A percentile compares a stretch with the other conserved stretches of the same genome.
These are phyloP conservation scores for Drosophila melanica DNA, from an alignment of 1,140 invertebrate species.

Conservation along the genomic window DNA sequence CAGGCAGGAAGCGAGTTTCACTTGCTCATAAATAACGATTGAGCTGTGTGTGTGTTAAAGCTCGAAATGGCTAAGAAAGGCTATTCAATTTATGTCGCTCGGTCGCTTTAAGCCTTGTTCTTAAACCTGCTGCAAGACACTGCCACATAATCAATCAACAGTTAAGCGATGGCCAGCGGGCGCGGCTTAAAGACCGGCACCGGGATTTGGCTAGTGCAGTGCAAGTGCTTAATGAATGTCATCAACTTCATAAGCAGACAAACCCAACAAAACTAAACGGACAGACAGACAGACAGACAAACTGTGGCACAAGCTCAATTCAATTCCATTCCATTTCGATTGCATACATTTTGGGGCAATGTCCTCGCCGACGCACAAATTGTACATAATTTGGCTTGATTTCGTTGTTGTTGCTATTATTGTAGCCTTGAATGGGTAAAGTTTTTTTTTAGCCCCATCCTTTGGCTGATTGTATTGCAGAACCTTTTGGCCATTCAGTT, in stretches of 20 bases:
- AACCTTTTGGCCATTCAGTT: conserved; percentile 31
- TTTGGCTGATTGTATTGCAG: conserved; percentile 49
- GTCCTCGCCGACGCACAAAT: conserved; percentile 65
- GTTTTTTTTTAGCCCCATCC: conserved; percentile 42
- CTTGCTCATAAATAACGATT: conserved; percentile 61
- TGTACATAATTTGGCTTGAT: conserved; percentile 79
- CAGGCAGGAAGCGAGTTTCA: background rate
- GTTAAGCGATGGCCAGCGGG: conserved; percentile 31
- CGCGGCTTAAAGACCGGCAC: conserved; percentile 24
- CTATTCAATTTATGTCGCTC: background rate
- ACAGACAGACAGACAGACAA: conserved; percentile 24
- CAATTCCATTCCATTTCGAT: conserved; percentile 65
- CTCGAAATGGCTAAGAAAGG: conserved; percentile 64
- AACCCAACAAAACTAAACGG: conserved; percentile 14
- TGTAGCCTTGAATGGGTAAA: conserved; percentile 39
- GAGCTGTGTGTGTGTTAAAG: conserved; percentile 45
- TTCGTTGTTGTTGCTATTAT: conserved; percentile 41
- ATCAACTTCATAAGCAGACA: conserved; percentile 45
- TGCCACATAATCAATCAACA: conserved; percentile 68
- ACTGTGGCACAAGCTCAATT: conserved; percentile 38
- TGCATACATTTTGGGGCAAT: conserved; percentile 81
- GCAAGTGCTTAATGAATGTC: conserved; percentile 69
- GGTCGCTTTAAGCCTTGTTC: conserved; percentile 56
- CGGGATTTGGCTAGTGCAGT: conserved; percentile 9
- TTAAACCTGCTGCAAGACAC: conserved; percentile 50